Evolutionary conservation across 2,113 vertebrate species (phyloP).

Genomic region (Dolichotis patagonum): DNA sequence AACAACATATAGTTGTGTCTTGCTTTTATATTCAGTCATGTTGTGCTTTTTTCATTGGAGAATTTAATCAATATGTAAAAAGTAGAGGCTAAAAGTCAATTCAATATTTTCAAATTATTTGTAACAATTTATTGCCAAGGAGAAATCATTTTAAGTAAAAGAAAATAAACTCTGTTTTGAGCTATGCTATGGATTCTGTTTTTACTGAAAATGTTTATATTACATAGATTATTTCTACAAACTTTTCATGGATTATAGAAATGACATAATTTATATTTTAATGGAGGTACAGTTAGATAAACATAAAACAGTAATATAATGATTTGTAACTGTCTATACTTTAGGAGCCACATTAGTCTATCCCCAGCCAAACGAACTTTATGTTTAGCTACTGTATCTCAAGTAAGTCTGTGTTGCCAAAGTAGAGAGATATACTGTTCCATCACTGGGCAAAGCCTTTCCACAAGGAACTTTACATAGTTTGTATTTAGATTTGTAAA

Average conservation of each 20-base stretch:
- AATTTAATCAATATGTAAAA: background rate
- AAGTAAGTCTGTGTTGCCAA: background rate
- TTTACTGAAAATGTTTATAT: background rate
- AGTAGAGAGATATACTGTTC: background rate
- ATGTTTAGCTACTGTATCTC: background rate
- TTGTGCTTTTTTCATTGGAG: background rate
- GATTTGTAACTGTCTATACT: background rate
- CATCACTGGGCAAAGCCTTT: background rate
- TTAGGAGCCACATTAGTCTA: background rate
- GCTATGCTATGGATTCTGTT: background rate
- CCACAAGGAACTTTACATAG: background rate
- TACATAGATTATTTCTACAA: background rate
- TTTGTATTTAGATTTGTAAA: background rate
- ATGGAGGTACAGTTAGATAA: background rate
- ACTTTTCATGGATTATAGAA: background rate
- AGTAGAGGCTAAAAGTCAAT: background rate
- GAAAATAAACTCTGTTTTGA: background rate
- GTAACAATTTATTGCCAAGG: background rate
- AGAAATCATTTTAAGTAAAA: background rate
- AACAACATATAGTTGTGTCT: background rate
- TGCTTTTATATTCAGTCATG: background rate
- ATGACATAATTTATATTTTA: background rate
- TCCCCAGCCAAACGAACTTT: background rate
- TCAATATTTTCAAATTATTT: background rate
- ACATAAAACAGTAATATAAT: background rate